Conservation (phyloP, 2,113 vertebrate genomes). For the Bubo blakistoni region DNA sequence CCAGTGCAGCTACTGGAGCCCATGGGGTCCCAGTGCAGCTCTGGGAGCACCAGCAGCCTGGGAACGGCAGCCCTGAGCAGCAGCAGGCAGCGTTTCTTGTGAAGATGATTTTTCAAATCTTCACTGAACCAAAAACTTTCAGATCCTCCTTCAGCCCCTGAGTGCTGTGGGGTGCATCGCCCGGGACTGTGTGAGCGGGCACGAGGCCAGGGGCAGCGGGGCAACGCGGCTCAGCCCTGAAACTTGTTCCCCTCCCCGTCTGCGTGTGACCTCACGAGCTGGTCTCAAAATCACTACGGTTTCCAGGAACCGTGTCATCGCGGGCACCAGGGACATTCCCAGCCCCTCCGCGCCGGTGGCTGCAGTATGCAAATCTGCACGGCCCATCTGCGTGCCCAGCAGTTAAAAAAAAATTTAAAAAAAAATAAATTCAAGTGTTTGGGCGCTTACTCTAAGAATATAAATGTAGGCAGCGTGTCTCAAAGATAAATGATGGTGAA, state of each 20-base stretch:
- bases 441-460: neutral
- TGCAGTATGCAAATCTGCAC: neutral
- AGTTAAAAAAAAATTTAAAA: fast-evolving
- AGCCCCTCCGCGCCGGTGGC: neutral
- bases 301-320: neutral
- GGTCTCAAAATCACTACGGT: neutral
- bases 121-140: neutral
- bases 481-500: fast-evolving
- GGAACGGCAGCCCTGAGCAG: neutral
- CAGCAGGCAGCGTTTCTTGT: neutral
- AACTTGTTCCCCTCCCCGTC: neutral
- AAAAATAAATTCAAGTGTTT: fast-evolving
- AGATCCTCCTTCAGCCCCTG: neutral
- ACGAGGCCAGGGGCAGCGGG: neutral
- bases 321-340: neutral
- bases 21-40: neutral
- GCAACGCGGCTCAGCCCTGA: neutral
- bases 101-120: neutral
- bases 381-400: neutral
- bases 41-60: neutral
- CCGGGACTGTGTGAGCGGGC: fast-evolving
- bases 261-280: neutral
- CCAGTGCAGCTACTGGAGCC: no score
- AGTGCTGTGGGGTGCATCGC: fast-evolving
- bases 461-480: fast-evolving